Conservation (phyloP, 2,113 vertebrate genomes). For the Gnathonemus longibarbis region DNA sequence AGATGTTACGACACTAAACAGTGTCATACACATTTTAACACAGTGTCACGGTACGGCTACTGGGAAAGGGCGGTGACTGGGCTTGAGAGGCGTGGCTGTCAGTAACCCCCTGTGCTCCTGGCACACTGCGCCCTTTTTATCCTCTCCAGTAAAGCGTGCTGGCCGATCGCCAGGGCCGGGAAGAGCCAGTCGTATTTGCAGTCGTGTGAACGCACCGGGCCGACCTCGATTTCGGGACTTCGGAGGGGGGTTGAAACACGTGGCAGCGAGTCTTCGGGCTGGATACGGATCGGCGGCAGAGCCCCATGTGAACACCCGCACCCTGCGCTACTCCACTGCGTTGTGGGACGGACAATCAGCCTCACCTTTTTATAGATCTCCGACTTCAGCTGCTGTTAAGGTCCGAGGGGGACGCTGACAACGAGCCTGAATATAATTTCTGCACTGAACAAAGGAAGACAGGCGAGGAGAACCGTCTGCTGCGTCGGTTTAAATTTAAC, state of each 20-base stretch:
- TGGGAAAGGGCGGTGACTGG: background rate
- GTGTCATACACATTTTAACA: background rate
- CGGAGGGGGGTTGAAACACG: constrained; percentile 1
- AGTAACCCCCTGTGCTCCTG: background rate
- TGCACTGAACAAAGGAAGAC: background rate
- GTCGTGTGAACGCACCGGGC: background rate
- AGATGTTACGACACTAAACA: background rate
- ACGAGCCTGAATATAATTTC: background rate
- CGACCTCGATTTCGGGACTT: background rate
- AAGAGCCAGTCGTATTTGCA: background rate
- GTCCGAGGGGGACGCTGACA: background rate
- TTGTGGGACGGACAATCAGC: background rate
- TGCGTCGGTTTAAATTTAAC: background rate
- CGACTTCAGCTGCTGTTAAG: background rate
- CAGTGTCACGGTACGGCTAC: background rate
- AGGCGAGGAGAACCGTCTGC: background rate
- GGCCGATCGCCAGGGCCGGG: background rate
- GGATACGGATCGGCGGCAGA: background rate
- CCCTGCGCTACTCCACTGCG: background rate
- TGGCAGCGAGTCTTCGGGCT: background rate
- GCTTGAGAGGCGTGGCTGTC: constrained; percentile 1
- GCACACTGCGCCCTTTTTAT: background rate
- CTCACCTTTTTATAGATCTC: background rate
- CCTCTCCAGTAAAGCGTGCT: background rate
- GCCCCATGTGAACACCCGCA: background rate